Base-by-base conservation (phyloP, 2,797 vertebrate genomes). In the Melanotaenia pygmaea region DNA sequence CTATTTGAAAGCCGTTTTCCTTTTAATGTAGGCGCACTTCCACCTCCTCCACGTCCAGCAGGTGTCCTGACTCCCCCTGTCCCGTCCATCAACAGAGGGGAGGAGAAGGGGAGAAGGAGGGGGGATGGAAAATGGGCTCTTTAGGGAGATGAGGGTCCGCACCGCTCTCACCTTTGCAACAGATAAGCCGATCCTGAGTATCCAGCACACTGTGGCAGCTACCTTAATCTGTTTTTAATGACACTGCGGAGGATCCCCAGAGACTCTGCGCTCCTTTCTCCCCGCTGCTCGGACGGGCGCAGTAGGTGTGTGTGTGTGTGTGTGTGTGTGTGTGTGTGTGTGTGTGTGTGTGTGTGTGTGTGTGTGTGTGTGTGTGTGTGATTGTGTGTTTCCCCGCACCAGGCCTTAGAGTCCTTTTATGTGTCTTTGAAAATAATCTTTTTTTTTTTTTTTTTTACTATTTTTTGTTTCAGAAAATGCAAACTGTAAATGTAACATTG, bases 191-290 rank as follows among this genome's bases (percentile, higher is more conserved):
- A 76, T 85, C 86, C 83, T 51, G 80, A 78, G 83, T 69, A 67
- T 85, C 76, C 73, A 70, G 47, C 90, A 67, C 81, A 80, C 88
- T 84, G 89, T 64, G 88, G 85, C 84, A 59, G 73, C 86, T 74
- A 90, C 89, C 85, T 91, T 95, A 94, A 94, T 94, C 94, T 94
- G 86, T 66, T 94, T 94, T 94, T 94, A 95, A 94, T 94, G 89
- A 92, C 87, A 73, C 85, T 80, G 80, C 75, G 67, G 77, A 86
- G 82, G 74, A 73, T 89, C 92, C 89, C 91, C 1, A 51, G 90
- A 85, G 91, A 84, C 74, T 18, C 22, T 13, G 57, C 61, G 1
- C 62, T 47, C 73, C 22, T n/a, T 54, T 10, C 62, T 37, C 70
- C 67, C 77, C 64, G 64, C 78, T 71, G 83, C 45, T 35, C 40